phyloP scores from a whole-genome alignment of 2,113 vertebrate species.

The Cyanistes caeruleus region DNA sequence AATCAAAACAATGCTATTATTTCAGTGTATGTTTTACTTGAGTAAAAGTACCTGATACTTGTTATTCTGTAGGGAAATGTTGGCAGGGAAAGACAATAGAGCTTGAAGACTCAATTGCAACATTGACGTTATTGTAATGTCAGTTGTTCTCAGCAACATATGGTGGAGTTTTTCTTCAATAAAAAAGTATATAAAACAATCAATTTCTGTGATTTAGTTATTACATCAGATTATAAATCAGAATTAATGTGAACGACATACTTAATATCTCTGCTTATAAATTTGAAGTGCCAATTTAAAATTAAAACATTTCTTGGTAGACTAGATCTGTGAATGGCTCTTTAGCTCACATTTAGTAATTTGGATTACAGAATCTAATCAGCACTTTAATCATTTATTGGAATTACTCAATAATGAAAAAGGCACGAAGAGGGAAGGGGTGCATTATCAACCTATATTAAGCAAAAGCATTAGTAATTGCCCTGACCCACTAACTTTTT shows the following conservation, averaged over 20 bases:
- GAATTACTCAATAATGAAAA: conserved; percentile 18
- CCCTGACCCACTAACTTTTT: background rate
- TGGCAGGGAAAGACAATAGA: conserved; percentile 1
- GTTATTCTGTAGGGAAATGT: background rate
- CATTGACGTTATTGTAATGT: conserved; percentile 2
- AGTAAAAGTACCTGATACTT: background rate
- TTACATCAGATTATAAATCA: conserved; percentile 63
- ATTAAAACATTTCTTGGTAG: background rate
- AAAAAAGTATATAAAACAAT: conserved; percentile 50
- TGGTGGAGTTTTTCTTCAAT: conserved; percentile 17
- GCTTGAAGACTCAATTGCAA: background rate
- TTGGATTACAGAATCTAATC: background rate
- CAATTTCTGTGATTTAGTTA: conserved; percentile 53
- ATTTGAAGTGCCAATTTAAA: background rate
- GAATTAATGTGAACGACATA: conserved; percentile 58
- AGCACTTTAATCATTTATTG: background rate
- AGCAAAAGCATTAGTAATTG: background rate
- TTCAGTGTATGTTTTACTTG: background rate
- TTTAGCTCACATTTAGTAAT: background rate
- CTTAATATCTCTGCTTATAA: conserved; percentile 61
- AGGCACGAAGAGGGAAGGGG: background rate
- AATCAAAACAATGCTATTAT: background rate
- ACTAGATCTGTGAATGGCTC: background rate
- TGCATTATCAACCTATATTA: background rate
- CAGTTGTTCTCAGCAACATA: conserved; percentile 41